Percentiles rank a stretch among this genome's conserved stretches.
Conservation (phyloP, 30 jellyfish, hydroid and myxozoan genomes). For the Pelagia noctiluca region DNA sequence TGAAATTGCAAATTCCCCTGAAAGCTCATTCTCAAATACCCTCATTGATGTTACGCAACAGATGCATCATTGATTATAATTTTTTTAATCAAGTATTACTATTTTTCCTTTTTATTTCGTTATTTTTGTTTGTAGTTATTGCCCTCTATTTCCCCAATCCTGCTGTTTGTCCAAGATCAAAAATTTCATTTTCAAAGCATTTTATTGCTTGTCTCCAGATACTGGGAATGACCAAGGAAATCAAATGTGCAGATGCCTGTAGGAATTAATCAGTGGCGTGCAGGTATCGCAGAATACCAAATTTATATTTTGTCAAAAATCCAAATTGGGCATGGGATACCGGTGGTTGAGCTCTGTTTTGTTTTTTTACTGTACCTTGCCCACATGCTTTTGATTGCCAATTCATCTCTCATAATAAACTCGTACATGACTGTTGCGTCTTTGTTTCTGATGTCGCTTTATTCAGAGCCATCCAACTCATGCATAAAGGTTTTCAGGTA, state of each 20-base stretch:
- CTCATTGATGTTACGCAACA: conserved; percentile 20
- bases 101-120: background rate
- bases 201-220: conserved; percentile 35
- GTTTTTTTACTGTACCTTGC: conserved; percentile 12
- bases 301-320: conserved; percentile 28
- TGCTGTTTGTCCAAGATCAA: conserved; percentile 31
- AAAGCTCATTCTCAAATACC: conserved; percentile 33
- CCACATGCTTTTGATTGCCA: conserved; percentile 4
- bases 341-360: conserved; percentile 29
- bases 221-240: conserved; percentile 14
- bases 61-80: background rate
- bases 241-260: conserved; percentile 62
- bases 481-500: conserved; percentile 33
- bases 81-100: background rate
- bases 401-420: conserved; percentile 34
- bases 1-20: conserved; percentile 56
- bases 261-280: conserved; percentile 64
- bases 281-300: conserved; percentile 52
- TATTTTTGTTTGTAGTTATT: conserved; percentile 16
- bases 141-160: conserved; percentile 15
- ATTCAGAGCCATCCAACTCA: conserved; percentile 29
- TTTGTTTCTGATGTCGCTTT: conserved; percentile 34
- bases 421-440: conserved; percentile 26
- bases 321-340: conserved; percentile 46
- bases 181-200: conserved; percentile 7